Evolutionary conservation across 2,888 invertebrate genomes (phyloP), one percentile per base, ranked within the genome.

Genomic region (Perithous albicinctus): DNA sequence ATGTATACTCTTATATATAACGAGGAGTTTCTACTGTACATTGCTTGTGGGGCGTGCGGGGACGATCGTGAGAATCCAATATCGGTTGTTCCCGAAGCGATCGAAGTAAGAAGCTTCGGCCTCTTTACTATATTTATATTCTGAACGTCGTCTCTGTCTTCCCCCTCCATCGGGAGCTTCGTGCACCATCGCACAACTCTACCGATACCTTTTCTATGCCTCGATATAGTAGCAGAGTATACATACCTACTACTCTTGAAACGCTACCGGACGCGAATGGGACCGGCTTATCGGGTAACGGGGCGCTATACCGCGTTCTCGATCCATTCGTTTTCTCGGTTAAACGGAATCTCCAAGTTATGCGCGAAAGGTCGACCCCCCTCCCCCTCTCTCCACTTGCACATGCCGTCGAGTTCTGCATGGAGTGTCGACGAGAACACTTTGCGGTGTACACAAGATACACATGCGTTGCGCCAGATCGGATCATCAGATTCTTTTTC

Each of bases 241-340:
- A 61, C 38, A 64, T 64, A 61, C 26, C 29, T 61, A 69, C 56
- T 70, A 56, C 86, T 82, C 84, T 85, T 87, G 87, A 87, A 87
- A 89, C 88, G 88, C 90, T 91, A 89, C 89, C 89, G 89, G 90
- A 90, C 89, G 87, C 88, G 88, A 85, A 32, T 32, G 86, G 85
- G 88, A 87, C 90, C 78, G 73, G 80, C 82, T 92, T 92, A 92
- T 92, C 92, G 90, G 89, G 88, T 90, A 92, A 92, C 91, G 92
- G 91, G 89, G 90, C 80, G 75, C 85, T 82, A 80, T 73, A 84
- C 78, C 87, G 88, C 89, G 87, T 87, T 90, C 87, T 85, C 88
- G 85, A 88, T 88, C 84, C 85, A 86, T 85, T 88, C 87, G 89
- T 90, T 85, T 85, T 92, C 91, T 91, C 91, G 92, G 92, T 92